Conservation (phyloP, 2,888 invertebrate genomes). For the Tetanocera ferruginea region DNA sequence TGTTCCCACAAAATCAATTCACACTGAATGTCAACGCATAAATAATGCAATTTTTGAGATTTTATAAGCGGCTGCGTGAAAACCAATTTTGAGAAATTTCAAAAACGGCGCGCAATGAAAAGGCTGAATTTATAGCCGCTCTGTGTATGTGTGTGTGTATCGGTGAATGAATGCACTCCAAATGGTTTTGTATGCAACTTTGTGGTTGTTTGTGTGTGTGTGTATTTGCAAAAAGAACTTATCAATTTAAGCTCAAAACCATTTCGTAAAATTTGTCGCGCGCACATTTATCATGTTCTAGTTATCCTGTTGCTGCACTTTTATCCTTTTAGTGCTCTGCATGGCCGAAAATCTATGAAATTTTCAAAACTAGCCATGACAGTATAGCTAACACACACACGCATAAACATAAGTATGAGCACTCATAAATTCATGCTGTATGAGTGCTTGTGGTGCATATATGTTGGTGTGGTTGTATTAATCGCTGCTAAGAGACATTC, state of each 20-base stretch:
- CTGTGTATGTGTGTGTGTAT: not conserved
- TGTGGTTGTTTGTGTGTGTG: not conserved
- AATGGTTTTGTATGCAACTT: not conserved
- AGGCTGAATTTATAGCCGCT: not conserved
- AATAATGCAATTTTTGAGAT: too few relatives aligned
- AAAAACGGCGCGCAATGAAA: too few relatives aligned
- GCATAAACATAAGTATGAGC: not conserved
- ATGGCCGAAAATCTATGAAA: not conserved
- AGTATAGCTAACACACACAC: not conserved
- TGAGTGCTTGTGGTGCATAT: not conserved
- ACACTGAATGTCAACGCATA: too few relatives aligned
- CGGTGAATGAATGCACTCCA: not conserved
- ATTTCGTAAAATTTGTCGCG: not conserved
- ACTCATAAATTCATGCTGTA: not conserved
- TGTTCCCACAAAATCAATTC: too few relatives aligned
- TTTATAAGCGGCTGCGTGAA: too few relatives aligned
- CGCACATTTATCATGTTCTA: slow-evolving; percentile 7
- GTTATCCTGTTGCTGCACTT: too few relatives aligned
- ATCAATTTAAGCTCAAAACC: not conserved
- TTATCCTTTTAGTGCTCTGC: not conserved
- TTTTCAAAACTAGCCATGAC: not conserved
- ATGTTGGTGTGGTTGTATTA: not conserved
- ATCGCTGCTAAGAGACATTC: not conserved
- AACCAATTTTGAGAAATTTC: too few relatives aligned
- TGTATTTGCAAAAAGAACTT: not conserved